Evolutionary conservation across 2,888 invertebrate genomes (phyloP), one percentile per base, ranked within the genome.

Genomic region (Strigamia maritima): DNA sequence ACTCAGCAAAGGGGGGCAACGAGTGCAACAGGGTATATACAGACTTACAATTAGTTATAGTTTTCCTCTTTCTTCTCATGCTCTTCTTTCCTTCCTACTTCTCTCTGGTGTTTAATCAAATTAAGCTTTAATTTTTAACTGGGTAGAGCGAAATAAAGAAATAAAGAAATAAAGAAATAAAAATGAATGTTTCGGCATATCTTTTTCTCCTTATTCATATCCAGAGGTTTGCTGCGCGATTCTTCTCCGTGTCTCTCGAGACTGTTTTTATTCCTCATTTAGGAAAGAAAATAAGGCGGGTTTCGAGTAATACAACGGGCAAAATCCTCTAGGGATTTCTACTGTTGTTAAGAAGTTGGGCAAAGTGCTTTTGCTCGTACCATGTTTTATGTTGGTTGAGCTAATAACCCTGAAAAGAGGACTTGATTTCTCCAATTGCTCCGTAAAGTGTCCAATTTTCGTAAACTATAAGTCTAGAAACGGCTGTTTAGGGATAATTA

Each of bases 71-170:
- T 75, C 24, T 35, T 35, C 35, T 35, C 2, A 8, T 35, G 8
- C 7, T 35, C 35, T 6, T 35, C 7, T 6, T 35, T 3, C 31
- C 31, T 7, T 31, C 31, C 31, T 7, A 31, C 31, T 31, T n/a
- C 40, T 40, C 76, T 76, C 76, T 40, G 19, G 31, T 76, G 76
- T 77, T 77, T 77, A 77, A 77, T 77, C 77, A 77, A 77, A 77
- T 77, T 77, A 77, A 77, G 77, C 54, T 28, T 77, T 77, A 77
- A 77, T 77, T 77, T 77, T 44, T 40, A 28, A 28, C 22, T 22
- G 49, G 70, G 28, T 26, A 19, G 14, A 49, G n/a, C n/a, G n/a
- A n/a, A n/a, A n/a, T 60, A 60, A 60, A 60, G 22, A 24, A 60
- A 60, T 22, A 22, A 60, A 70, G n/a, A 26, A n/a, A 70, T 26